Percentiles rank a stretch among this genome's conserved stretches.
phyloP scores from a whole-genome alignment of 2,113 vertebrate genomes.

The Rattus rattus region DNA sequence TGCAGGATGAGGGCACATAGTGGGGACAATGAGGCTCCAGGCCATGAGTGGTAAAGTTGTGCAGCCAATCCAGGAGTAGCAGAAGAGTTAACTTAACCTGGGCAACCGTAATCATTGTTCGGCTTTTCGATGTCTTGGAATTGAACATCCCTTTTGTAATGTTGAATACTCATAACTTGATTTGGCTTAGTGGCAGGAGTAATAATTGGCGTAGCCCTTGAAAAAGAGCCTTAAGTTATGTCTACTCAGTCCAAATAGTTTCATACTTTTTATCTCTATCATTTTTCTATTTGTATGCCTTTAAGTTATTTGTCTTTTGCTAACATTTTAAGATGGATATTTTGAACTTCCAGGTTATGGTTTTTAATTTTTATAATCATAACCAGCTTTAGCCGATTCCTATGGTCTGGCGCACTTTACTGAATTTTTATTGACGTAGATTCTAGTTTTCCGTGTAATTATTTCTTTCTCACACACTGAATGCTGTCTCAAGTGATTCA shows the following conservation, averaged over 20 bases:
- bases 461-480: background rate
- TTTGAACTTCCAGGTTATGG: background rate
- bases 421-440: background rate
- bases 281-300: background rate
- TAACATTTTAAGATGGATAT: background rate
- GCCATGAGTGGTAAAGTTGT: rapidly evolving
- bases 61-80: no score
- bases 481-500: background rate
- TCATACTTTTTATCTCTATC: background rate
- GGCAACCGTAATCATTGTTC: background rate
- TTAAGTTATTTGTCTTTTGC: background rate
- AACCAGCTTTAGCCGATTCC: background rate
- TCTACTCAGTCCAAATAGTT: background rate
- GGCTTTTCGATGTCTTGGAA: background rate
- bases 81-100: background rate
- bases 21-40: background rate
- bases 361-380: background rate
- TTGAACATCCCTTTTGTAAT: background rate
- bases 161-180: background rate
- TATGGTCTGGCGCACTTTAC: background rate
- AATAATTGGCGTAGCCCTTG: background rate
- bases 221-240: conserved; percentile 5
- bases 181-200: background rate
- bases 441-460: background rate
- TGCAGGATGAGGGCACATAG: background rate